Evolutionary conservation across 2,888 invertebrate genomes (phyloP).

Genomic region (Caradrina kadenii): DNA sequence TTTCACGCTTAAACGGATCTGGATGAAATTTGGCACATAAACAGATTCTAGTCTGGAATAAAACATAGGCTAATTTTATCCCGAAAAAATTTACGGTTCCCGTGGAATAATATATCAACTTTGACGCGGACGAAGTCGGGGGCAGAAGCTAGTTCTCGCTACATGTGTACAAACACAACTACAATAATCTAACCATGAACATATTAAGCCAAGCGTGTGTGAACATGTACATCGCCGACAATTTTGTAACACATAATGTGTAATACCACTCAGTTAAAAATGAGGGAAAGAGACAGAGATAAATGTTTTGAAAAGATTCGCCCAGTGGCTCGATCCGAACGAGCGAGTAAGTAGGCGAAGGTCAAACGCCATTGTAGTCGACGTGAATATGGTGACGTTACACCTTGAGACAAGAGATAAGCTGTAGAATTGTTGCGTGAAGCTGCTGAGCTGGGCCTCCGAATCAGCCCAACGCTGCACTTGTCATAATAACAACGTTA

Average conservation of each 20-base stretch:
- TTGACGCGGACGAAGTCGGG: too few species aligned
- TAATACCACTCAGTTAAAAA: conserved; percentile 52
- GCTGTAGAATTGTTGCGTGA: conserved; percentile 67
- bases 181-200: conserved; percentile 51
- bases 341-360: conserved; percentile 89
- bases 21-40: too few species aligned
- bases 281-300: conserved; percentile 70
- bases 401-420: conserved; percentile 75
- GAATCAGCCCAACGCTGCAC: conserved; percentile 14
- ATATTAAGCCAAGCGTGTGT: conserved; percentile 42
- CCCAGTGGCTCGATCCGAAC: conserved; percentile 83
- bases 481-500: conserved; percentile 3
- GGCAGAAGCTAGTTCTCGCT: too few species aligned
- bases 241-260: conserved; percentile 55
- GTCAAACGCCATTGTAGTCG: conserved; percentile 86
- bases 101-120: too few species aligned
- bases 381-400: conserved; percentile 82
- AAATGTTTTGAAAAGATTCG: conserved; percentile 84
- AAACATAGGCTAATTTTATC: too few species aligned
- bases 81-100: too few species aligned
- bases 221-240: conserved; percentile 33
- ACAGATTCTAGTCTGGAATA: too few species aligned
- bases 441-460: conserved; percentile 51
- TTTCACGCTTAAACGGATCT: too few species aligned
- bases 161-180: conserved; percentile 6